Percentiles rank a stretch among this genome's conserved stretches.
Evolutionary conservation across 1,140 invertebrate genomes (phyloP).

Genomic region (Andrena cerasifolii): DNA sequence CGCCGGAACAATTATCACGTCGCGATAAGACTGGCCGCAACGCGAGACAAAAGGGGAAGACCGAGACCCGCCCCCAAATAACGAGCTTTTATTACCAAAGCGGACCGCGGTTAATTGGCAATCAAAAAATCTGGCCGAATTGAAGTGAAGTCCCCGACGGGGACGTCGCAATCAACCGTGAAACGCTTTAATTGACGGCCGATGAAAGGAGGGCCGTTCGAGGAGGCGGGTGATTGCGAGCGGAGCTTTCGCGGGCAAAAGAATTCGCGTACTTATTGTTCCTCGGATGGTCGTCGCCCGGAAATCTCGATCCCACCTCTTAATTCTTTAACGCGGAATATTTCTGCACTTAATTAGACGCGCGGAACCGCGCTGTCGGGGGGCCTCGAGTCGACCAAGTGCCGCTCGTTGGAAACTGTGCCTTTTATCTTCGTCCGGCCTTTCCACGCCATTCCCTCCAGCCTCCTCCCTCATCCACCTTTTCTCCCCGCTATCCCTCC

Average conservation of each 20-base stretch:
- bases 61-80: too few species aligned
- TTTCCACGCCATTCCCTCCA: background rate
- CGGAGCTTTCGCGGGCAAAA: background rate
- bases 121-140: background rate
- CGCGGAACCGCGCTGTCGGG: background rate
- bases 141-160: background rate
- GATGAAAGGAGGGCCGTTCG: slow-evolving; percentile 1
- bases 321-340: slow-evolving; percentile 60
- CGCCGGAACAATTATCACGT: too few species aligned
- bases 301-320: background rate
- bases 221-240: background rate
- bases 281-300: background rate
- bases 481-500: background rate
- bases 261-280: background rate
- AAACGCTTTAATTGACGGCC: background rate
- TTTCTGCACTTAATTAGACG: slow-evolving; percentile 65
- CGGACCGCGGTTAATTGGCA: background rate
- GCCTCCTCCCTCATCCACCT: background rate
- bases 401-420: slow-evolving; percentile 62
- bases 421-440: slow-evolving; percentile 57
- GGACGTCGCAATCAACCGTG: background rate
- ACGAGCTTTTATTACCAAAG: background rate
- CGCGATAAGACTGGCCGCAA: too few species aligned
- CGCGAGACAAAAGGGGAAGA: background rate
- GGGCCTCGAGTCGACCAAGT: slow-evolving; percentile 57